phyloP scores from a whole-genome alignment of 2,797 vertebrate species.

The Chiloscyllium punctatum region DNA sequence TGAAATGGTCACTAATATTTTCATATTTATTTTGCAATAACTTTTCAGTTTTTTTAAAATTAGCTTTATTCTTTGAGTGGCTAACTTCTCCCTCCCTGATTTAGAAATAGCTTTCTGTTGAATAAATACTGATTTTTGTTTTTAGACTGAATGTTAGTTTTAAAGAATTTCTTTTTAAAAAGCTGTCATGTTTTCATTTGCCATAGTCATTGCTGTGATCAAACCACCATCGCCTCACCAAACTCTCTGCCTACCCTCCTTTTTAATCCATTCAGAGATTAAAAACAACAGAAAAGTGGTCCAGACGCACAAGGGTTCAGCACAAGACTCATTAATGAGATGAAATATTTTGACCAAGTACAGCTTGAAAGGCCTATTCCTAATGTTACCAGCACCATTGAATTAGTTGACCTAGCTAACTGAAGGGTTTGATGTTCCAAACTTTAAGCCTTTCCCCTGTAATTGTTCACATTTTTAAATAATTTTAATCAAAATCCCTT shows the following conservation, averaged over 20 bases:
- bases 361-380: neutral
- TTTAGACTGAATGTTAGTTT: neutral
- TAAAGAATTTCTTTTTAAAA: neutral
- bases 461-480: neutral
- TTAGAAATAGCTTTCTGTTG: neutral
- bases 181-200: neutral
- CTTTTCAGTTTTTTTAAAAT: neutral
- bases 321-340: neutral
- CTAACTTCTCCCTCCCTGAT: neutral
- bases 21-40: conserved; percentile 25
- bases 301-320: neutral
- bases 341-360: neutral
- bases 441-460: neutral
- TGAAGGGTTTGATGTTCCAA: neutral
- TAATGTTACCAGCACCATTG: neutral
- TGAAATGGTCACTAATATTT: conserved; percentile 19
- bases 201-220: neutral
- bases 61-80: neutral
- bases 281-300: neutral
- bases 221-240: neutral
- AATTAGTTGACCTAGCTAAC: neutral
- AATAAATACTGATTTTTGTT: neutral
- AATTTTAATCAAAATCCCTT: neutral
- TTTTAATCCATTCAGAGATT: neutral
- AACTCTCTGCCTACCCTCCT: neutral